These are phyloP conservation scores for Otus sunia DNA, from an alignment of 2,113 vertebrate species.

Conservation along the genomic window DNA sequence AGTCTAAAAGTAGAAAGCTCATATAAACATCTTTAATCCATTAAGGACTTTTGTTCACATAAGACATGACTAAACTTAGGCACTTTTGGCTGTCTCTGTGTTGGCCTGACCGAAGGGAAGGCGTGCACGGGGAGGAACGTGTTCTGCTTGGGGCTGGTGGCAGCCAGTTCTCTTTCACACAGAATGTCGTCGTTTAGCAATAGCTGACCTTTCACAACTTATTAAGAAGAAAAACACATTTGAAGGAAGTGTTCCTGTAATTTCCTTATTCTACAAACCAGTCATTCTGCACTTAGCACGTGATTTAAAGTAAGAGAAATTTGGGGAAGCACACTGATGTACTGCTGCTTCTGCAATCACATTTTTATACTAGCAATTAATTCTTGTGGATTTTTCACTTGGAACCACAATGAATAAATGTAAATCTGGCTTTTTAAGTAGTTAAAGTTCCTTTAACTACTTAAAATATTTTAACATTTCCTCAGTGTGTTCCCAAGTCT, in stretches of 20 bases:
- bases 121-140: background rate
- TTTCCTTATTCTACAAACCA: constrained; percentile 33
- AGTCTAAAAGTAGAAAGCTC: background rate
- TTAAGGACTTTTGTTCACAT: background rate
- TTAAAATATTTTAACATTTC: background rate
- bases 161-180: constrained; percentile 44
- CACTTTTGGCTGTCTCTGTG: background rate
- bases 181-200: background rate
- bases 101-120: background rate
- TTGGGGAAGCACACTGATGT: background rate
- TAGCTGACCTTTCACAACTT: constrained; percentile 48
- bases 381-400: background rate
- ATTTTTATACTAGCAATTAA: background rate
- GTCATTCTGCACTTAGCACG: background rate
- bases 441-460: background rate
- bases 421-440: background rate
- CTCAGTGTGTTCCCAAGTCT: background rate
- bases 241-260: constrained; percentile 29
- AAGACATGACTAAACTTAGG: background rate
- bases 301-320: background rate
- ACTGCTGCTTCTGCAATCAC: background rate
- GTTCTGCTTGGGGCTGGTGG: background rate
- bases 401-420: background rate
- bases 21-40: background rate
- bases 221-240: background rate